Evolutionary conservation across 2,113 vertebrate species (phyloP), one percentile per base, ranked within the genome.

Genomic region (Tachuris rubrigastra): DNA sequence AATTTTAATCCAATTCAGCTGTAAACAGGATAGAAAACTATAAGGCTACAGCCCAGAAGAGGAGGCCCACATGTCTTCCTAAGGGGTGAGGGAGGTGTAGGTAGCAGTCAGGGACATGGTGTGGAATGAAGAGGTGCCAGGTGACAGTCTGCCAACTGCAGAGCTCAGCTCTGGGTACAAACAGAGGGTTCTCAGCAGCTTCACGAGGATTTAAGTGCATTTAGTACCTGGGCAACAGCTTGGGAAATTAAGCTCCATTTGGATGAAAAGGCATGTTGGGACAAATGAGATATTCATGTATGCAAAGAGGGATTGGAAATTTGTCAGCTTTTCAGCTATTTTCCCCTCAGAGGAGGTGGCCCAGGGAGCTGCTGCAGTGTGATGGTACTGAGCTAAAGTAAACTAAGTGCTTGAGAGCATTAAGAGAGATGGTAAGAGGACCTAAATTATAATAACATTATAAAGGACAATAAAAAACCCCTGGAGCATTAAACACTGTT

Each of bases 341-440:
- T 65, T 89, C 35, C 76, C 56, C 74, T 94, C 49, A 7, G 41
- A 95, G 58, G 20, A 69, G 30, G 74, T 14, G 5, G 81, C 42
- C 23, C 9, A 60, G 49, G 71, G 78, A 78, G 60, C 4, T 52
- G 49, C 82, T 52, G 7, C 21, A 49, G 42, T 4, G 12, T n/a
- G 35, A 77, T 11, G 65, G 52, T 17, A 58, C 55, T 3, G 5
- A 93, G 74, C 39, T 69, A 30, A 55, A 87, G 81, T 42, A 91
- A 95, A 96, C 84, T 91, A 87, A 72, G 37, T 83, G 91, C 62
- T 93, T 49, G 23, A 66, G 58, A 93, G 30, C 81, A 94, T 91
- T 65, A 95, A 66, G 60, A 79, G 44, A 72, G 50, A 90, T 2
- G 63, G 66, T 79, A 85, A 89, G 80, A 89, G 37, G 25, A 20